These are phyloP conservation scores for Ceratina australensis DNA, from an alignment of 1,140 invertebrate genomes.

Conservation along the genomic window DNA sequence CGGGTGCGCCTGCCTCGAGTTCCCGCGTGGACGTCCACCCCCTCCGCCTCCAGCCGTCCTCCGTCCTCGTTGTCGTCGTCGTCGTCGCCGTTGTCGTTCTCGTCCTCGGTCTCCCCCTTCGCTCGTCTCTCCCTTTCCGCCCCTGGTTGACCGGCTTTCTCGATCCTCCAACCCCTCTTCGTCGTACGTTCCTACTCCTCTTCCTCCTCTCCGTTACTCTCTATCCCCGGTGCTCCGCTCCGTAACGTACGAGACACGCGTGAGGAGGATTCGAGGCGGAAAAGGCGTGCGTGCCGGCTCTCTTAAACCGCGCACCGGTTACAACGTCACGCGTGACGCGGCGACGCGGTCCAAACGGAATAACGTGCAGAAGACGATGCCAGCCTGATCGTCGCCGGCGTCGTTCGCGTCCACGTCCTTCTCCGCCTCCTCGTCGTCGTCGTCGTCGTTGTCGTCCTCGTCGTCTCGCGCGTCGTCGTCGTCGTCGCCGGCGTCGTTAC, in stretches of 20 bases:
- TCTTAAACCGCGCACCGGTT: conserved; percentile 46
- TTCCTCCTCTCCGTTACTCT: conserved; percentile 8
- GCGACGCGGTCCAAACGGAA: conserved; percentile 52
- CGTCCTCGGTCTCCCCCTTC: conserved; percentile 29
- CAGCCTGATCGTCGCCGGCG: not conserved
- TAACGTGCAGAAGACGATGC: conserved; percentile 15
- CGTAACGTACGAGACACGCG: conserved; percentile 46
- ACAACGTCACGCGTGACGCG: conserved; percentile 70
- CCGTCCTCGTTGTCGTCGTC: conserved; percentile 51
- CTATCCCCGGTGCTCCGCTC: conserved; percentile 20
- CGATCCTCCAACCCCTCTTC: conserved; percentile 3
- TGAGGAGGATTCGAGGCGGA: conserved; percentile 41
- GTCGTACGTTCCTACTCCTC: not conserved
- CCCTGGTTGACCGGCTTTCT: conserved; percentile 34
- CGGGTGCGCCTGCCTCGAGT: conserved; percentile 74
- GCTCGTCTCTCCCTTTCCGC: conserved; percentile 12
- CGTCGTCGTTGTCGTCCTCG: conserved; percentile 24
- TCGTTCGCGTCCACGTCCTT: conserved; percentile 12
- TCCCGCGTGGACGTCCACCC: conserved; percentile 67
- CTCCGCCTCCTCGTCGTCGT: conserved; percentile 21
- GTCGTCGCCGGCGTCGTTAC: conserved; percentile 55
- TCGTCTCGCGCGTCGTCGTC: conserved; percentile 47
- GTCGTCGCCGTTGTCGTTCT: conserved; percentile 36
- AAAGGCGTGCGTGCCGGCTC: conserved; percentile 45
- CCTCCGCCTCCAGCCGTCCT: conserved; percentile 54